Evolutionary conservation across 2,113 vertebrate genomes (phyloP).

Genomic region (Pangasianodon gigas): DNA sequence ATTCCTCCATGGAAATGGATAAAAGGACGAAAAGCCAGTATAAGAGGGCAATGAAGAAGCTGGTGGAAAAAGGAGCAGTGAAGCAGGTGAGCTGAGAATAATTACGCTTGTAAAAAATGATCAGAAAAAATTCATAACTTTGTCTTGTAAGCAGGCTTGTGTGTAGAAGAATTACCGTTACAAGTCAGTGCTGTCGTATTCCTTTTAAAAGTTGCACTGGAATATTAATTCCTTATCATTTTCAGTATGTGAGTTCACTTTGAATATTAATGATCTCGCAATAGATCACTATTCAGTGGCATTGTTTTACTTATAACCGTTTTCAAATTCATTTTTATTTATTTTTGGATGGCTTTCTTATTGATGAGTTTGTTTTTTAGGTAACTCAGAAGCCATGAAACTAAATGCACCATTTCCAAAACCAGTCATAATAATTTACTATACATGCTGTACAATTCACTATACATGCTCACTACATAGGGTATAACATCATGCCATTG

Average conservation of each 20-base stretch:
- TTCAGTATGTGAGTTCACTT: neutral
- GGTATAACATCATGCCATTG: neutral
- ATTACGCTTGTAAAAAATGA: neutral
- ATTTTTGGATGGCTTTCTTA: neutral
- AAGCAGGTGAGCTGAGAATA: constrained; percentile 80
- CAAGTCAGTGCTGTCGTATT: neutral
- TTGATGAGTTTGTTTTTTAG: too few relatives aligned
- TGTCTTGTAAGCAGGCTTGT: too few relatives aligned
- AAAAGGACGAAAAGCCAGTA: constrained; percentile 87
- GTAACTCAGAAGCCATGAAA: neutral
- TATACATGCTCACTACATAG: neutral
- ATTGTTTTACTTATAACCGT: too few relatives aligned
- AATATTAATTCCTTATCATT: neutral
- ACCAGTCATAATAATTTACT: too few relatives aligned
- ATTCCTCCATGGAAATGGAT: constrained; percentile 89
- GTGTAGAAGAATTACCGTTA: too few relatives aligned
- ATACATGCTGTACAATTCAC: too few relatives aligned
- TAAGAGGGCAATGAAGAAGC: constrained; percentile 90
- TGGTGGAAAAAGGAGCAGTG: constrained; percentile 89
- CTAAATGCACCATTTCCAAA: too few relatives aligned
- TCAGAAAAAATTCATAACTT: neutral
- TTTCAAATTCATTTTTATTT: too few relatives aligned
- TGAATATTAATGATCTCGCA: neutral
- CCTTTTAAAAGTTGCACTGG: neutral
- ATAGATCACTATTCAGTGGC: too few relatives aligned